Conservation (phyloP, 2,888 invertebrate genomes). For the Sinodicranocentrus sp. region DNA sequence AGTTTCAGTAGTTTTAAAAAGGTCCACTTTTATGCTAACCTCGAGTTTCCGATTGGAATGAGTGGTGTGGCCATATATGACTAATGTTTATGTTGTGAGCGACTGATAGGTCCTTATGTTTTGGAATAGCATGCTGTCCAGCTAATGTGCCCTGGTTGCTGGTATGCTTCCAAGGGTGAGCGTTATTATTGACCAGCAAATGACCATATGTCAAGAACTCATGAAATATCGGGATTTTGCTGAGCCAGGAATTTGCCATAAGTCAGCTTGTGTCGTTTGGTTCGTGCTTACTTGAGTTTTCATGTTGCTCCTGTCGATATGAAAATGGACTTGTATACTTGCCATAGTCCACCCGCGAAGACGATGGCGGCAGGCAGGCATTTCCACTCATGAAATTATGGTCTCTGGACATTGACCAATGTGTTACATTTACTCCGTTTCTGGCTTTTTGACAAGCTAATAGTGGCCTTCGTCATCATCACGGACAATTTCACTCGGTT, state of each 20-base stretch:
- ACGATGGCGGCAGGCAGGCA: background rate
- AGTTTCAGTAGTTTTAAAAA: too few relatives aligned
- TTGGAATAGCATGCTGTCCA: too few relatives aligned
- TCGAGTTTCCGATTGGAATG: too few relatives aligned
- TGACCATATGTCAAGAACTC: constrained; percentile 62
- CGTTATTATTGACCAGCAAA: constrained; percentile 63
- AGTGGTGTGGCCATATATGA: too few relatives aligned
- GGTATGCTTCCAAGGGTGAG: constrained; percentile 8
- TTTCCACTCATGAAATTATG: constrained; percentile 14
- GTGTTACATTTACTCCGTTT: constrained; percentile 56
- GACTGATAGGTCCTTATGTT: too few relatives aligned
- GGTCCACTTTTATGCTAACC: too few relatives aligned
- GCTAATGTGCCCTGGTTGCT: too few relatives aligned
- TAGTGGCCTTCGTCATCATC: constrained; percentile 67
- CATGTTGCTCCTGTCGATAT: constrained; percentile 54
- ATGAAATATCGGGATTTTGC: constrained; percentile 65
- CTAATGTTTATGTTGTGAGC: too few relatives aligned
- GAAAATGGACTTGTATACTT: constrained; percentile 42
- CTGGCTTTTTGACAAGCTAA: constrained; percentile 67
- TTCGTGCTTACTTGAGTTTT: constrained; percentile 31
- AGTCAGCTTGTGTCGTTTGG: constrained; percentile 51
- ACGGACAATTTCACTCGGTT: constrained; percentile 67
- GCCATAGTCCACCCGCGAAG: background rate
- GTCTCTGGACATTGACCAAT: constrained; percentile 60
- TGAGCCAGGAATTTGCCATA: constrained; percentile 65